Conservation (phyloP, 1,140 invertebrate species). For the Drosophila sulfurigaster region DNA sequence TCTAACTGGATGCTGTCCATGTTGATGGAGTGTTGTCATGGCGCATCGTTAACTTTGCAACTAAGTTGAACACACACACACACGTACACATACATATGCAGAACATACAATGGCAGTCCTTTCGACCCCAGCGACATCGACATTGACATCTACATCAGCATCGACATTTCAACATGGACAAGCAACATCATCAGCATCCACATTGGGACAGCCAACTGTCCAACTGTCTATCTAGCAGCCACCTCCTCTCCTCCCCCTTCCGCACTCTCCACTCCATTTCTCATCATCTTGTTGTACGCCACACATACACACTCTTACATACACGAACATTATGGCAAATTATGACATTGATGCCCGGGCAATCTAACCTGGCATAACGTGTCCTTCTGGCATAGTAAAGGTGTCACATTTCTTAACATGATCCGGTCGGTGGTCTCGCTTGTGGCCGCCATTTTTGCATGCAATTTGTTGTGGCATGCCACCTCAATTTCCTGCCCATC, state of each 20-base stretch:
- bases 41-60: constrained; percentile 56
- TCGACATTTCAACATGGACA: constrained; percentile 67
- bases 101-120: constrained; percentile 7
- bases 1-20: constrained; percentile 49
- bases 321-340: constrained; percentile 71
- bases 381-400: constrained; percentile 32
- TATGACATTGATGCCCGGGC: constrained; percentile 74
- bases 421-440: constrained; percentile 45
- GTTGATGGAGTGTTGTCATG: constrained; percentile 65
- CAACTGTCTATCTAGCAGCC: constrained; percentile 4
- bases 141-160: constrained; percentile 54
- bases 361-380: constrained; percentile 40
- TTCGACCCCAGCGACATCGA: constrained; percentile 34
- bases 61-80: constrained; percentile 46
- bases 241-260: background rate
- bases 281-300: background rate
- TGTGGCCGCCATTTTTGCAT: constrained; percentile 55
- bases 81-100: constrained; percentile 5
- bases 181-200: constrained; percentile 66
- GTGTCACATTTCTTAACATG: constrained; percentile 72
- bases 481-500: constrained; percentile 52
- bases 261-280: background rate
- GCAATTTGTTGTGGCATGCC: constrained; percentile 63
- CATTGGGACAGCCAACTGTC: constrained; percentile 34
- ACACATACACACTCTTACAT: background rate